Evolutionary conservation across 2,113 vertebrate species (phyloP).

Genomic region (Pterophyllum scalare): DNA sequence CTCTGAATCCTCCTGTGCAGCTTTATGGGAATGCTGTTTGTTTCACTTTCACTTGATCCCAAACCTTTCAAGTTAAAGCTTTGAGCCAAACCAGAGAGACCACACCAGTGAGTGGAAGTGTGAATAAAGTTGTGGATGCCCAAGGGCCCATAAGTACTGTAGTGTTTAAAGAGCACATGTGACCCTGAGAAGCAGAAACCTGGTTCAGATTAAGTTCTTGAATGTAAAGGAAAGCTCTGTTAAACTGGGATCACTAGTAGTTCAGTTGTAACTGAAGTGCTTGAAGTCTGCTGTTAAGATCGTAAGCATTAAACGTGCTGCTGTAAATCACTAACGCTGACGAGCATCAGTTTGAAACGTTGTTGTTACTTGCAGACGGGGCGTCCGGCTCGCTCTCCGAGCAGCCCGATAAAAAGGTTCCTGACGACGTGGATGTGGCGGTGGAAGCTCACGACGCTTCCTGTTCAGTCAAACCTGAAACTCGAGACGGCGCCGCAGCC

Average conservation of each 20-base stretch:
- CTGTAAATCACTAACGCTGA: no score
- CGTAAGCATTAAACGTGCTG: background rate
- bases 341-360: background rate
- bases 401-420: background rate
- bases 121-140: background rate
- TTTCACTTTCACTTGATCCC: background rate
- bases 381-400: constrained; percentile 6
- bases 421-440: constrained; percentile 41
- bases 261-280: background rate
- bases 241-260: background rate
- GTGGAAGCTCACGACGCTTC: constrained; percentile 42
- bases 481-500: background rate
- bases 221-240: background rate
- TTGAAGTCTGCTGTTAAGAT: background rate
- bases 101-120: background rate
- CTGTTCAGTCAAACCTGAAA: background rate
- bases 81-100: background rate
- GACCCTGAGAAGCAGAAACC: background rate
- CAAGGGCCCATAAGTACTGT: background rate
- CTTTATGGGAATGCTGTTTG: background rate
- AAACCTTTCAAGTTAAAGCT: fast-evolving
- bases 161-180: background rate
- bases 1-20: background rate
- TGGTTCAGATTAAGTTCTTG: background rate
- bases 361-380: constrained; percentile 43